Evolutionary conservation across 2,797 vertebrate genomes (phyloP), one percentile per base, ranked within the genome.

Genomic region (Tadarida brasiliensis): DNA sequence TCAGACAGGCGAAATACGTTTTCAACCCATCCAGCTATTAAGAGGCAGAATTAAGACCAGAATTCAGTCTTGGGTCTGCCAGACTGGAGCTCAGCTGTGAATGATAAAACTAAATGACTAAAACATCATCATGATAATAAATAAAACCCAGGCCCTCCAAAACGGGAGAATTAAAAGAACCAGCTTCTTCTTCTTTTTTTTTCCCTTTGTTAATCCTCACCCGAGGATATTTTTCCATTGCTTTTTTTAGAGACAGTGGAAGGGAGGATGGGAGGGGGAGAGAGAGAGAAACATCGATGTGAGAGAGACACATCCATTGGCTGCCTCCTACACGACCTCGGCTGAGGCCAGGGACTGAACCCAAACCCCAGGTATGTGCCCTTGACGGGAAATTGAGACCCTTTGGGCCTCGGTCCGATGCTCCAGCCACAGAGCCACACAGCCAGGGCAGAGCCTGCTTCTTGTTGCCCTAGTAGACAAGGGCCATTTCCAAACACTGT

Each of bases 1-100:
- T 92, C 85, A 83, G 84, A 96, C 90, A 94, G 81, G 83, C 83
- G 68, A 89, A 84, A 90, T 85, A 95, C 65, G n/a, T 61, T 74
- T 63, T 93, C 44, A 76, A 94, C 57, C 56, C 70, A 84, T 82
- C 88, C 57, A 70, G n/a, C 68, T 70, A 65, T 81, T 94, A 81
- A 93, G 81, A 96, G 71, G 70, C 56, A 80, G 61, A 93, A 90
- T 92, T 94, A 92, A 88, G 56, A 84, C 81, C 74, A 90, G 81
- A 97, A 84, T 82, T 44, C 67, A 85, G 80, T 85, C 51, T 93
- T 84, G 5, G 9, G 61, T 35, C 35, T 12, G 93, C 71, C 77
- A 95, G 90, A 47, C 71, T 51, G 30, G 84, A 78, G 57, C 87
- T 82, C 35, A 67, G 82, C 82, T 78, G 63, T 71, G 90, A 91